Conservation (phyloP, 2,113 vertebrate genomes). For the Halichoerus grypus region DNA sequence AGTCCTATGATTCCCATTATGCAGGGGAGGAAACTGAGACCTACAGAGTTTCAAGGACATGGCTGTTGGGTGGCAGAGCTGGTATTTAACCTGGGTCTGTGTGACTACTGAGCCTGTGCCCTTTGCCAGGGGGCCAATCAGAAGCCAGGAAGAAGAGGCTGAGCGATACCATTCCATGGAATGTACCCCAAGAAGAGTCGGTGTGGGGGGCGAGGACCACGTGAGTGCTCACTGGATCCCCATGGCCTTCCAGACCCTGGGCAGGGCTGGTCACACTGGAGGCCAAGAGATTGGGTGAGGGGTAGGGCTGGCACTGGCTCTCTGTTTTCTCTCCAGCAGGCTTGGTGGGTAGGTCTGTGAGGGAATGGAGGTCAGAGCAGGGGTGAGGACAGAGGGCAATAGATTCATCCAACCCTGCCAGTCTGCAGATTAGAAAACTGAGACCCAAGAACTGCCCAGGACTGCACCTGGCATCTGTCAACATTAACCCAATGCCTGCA, state of each 20-base stretch:
- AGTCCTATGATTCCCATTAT: background rate
- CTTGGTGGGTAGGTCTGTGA: background rate
- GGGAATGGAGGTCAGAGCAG: background rate
- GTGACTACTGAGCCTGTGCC: background rate
- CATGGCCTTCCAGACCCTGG: background rate
- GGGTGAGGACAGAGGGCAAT: background rate
- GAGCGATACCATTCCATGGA: background rate
- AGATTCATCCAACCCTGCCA: background rate
- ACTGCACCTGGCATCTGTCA: background rate
- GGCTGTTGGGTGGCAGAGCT: background rate
- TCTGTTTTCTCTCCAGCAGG: background rate
- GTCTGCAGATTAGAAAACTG: background rate
- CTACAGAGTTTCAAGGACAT: background rate
- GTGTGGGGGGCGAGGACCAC: background rate
- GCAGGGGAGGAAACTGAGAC: background rate
- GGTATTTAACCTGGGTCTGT: background rate
- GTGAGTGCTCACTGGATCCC: rapidly evolving
- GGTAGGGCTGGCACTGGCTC: rapidly evolving
- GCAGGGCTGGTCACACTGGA: background rate
- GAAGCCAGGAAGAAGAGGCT: background rate
- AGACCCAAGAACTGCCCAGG: background rate
- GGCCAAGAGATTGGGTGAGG: rapidly evolving
- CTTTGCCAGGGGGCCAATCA: background rate
- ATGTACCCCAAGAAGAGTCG: background rate
- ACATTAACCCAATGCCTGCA: background rate